Evolutionary conservation across 1,140 invertebrate species (phyloP).

Genomic region (Bombyx mori): ASM3026992v2 NC_085112.1:6592001-6592500

Average conservation of each 20-base stretch:
- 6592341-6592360: conserved; percentile 45
- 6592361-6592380: conserved; percentile 50
- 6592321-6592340: conserved; percentile 8
- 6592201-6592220: neutral
- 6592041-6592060: no score
- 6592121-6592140: no score
- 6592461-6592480: conserved; percentile 43
- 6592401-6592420: conserved; percentile 50
- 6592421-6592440: conserved; percentile 51
- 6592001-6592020: no score
- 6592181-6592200: neutral
- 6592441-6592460: conserved; percentile 52
- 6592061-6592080: no score
- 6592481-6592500: conserved; percentile 45
- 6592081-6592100: no score
- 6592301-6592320: conserved; percentile 12
- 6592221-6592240: conserved; percentile 1
- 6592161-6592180: neutral
- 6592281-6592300: conserved; percentile 6
- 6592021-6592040: no score
- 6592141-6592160: no score
- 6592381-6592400: conserved; percentile 38
- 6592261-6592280: conserved; percentile 1
- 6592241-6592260: neutral
- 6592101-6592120: no score